These are phyloP conservation scores for Colletes collaris DNA, from an alignment of 2,888 invertebrate species.

Conservation along the genomic window DNA sequence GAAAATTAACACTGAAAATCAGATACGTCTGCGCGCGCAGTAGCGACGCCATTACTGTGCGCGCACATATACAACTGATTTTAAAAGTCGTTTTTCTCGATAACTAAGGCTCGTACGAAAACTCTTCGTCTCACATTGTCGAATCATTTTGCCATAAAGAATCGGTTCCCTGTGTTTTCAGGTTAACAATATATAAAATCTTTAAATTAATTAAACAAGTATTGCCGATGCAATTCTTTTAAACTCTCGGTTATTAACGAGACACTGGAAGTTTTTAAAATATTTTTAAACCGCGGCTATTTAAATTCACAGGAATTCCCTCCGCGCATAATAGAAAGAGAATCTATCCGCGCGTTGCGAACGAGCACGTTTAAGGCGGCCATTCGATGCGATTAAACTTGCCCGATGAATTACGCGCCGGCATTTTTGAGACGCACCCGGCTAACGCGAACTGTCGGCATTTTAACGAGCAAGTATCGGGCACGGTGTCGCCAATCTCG, in stretches of 20 bases:
- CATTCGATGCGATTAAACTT: constrained; percentile 21
- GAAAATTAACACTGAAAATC: not conserved
- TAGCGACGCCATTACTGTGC: not conserved
- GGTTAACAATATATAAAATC: too few relatives aligned
- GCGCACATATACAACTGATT: not conserved
- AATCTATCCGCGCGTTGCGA: not conserved
- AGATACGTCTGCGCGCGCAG: not conserved
- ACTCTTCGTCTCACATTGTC: not conserved
- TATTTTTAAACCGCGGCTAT: not conserved
- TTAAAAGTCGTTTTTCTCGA: not conserved
- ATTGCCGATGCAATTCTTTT: too few relatives aligned
- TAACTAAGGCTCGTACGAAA: not conserved
- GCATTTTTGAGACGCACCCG: constrained; percentile 6
- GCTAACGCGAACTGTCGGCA: constrained; percentile 40
- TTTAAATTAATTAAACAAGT: too few relatives aligned
- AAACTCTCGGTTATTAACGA: too few relatives aligned
- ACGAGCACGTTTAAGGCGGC: constrained; percentile 3
- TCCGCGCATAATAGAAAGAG: constrained; percentile 2
- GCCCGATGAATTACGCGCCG: constrained; percentile 25
- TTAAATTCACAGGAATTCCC: not conserved
- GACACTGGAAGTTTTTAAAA: too few relatives aligned
- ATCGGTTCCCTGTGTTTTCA: not conserved
- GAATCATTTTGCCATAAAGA: not conserved
- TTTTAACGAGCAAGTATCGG: constrained; percentile 33
- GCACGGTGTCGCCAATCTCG: constrained; percentile 11